A percentile compares a stretch with the other conserved stretches of the same genome.
Evolutionary conservation across 2,113 vertebrate genomes (phyloP).

Genomic region (Tetrax tetrax): DNA sequence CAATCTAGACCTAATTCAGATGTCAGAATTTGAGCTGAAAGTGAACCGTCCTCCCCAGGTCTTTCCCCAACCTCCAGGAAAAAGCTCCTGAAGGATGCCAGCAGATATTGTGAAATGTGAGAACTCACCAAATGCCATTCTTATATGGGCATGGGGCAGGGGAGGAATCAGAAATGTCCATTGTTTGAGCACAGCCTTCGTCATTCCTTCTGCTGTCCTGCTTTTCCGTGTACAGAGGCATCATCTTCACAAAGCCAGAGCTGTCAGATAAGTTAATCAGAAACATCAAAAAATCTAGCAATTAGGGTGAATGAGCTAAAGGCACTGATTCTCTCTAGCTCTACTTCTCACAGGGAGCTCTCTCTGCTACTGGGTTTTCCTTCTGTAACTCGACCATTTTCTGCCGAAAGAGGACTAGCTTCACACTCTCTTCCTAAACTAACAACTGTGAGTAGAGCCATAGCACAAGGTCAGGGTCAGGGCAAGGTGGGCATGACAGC

Average conservation of each 20-base stretch:
- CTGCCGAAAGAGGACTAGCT: not conserved
- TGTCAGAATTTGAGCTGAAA: not conserved
- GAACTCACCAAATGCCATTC: not conserved
- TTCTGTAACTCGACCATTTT: not conserved
- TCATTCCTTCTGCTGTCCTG: not conserved
- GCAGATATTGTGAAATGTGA: not conserved
- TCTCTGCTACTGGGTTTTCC: not conserved
- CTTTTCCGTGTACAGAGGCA: not conserved
- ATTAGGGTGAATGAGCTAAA: not conserved
- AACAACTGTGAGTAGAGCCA: not conserved
- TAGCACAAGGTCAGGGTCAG: not conserved
- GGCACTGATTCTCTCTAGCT: not conserved
- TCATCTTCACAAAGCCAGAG: not conserved
- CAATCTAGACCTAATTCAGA: not conserved
- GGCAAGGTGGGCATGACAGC: not conserved
- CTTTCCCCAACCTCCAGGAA: rapidly evolving
- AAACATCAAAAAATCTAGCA: not conserved
- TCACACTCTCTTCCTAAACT: not conserved
- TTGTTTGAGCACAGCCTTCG: not conserved
- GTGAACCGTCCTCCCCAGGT: not conserved
- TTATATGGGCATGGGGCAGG: not conserved
- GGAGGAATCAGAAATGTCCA: not conserved
- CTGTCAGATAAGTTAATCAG: not conserved
- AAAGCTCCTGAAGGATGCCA: not conserved
- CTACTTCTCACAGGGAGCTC: rapidly evolving